Evolutionary conservation across 1,140 invertebrate species (phyloP), one percentile per base, ranked within the genome.

Genomic region (Rhynchophorus ferrugineus): DNA sequence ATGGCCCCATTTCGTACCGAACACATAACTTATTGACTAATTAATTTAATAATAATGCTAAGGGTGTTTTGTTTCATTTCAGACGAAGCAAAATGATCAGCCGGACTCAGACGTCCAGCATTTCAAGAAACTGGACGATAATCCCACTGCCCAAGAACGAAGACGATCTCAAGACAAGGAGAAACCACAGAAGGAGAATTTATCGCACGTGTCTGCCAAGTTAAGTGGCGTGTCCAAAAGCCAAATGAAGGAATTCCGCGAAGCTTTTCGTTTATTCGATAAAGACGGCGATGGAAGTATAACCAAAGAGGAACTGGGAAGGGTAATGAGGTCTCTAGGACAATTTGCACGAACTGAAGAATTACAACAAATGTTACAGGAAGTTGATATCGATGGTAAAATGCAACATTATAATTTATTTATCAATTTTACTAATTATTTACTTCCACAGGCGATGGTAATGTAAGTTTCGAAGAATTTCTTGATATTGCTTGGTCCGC

Each of bases 391-490:
- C 38, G 87, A 93, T 66, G 89, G 89, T 89, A 67, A 72, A 74
- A 37, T 3, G 7, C 17, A 29, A 0, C 13, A 6, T 39, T 16
- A 6, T 19, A 1, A 39, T 63, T 16, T 34, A 41, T 39, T 19
- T 13, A 2, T 49, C 19, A 49, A 20, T 5, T 41, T 34, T 14
- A 14, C 42, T 37, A 45, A 9, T 3, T 3, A 33, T 20, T 2
- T 38, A 8, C 17, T 36, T 21, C 45, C 42, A 38, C 57, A 87
- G 89, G 89, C 48, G 89, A 93, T 71, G 89, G 89, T 14, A 91
- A 89, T 45, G 89, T 93, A 34, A 90, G 87, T 63, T 92, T 94
- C 61, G 89, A 93, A 58, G 91, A 94, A 69, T 94, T 94, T 64
- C 88, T 93, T 2, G 87, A 90, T 68, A 92, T 94, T 22, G 84